Evolutionary conservation across 1,140 invertebrate species (phyloP).

Genomic region (Lordiphosa stackelbergi): DNA sequence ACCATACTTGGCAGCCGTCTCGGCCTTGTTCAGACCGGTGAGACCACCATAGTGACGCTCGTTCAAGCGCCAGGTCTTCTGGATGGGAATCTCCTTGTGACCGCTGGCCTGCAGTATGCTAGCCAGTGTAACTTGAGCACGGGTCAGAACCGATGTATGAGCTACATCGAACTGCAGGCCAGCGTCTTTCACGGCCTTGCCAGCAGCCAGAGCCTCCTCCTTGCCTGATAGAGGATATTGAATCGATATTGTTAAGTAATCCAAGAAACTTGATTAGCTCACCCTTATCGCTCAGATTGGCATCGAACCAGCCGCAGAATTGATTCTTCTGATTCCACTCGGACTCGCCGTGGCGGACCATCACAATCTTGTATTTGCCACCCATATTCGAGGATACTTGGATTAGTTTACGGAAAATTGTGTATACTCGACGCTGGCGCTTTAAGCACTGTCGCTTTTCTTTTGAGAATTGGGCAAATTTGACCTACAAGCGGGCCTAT

Average conservation of each 20-base stretch:
- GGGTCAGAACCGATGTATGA: conserved; percentile 92
- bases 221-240: conserved; percentile 76
- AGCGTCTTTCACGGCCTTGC: conserved; percentile 90
- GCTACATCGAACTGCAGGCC: conserved; percentile 91
- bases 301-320: conserved; percentile 96
- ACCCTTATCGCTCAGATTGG: conserved; percentile 89
- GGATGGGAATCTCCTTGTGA: conserved; percentile 86
- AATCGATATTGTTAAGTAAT: conserved; percentile 4
- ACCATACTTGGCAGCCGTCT: conserved; percentile 96
- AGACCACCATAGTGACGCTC: conserved; percentile 96
- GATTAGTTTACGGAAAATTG: conserved; percentile 51
- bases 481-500: conserved; percentile 52
- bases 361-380: conserved; percentile 91
- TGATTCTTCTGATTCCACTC: conserved; percentile 96
- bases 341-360: conserved; percentile 96
- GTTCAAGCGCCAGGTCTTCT: conserved; percentile 93
- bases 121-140: conserved; percentile 91
- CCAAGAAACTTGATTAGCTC: conserved; percentile 12
- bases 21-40: conserved; percentile 95
- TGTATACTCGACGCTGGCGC: conserved; percentile 43
- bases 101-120: conserved; percentile 86
- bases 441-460: conserved; percentile 48
- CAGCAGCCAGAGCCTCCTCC: conserved; percentile 86
- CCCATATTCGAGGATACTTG: conserved; percentile 10
- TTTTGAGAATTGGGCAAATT: conserved; percentile 35